These are phyloP conservation scores for Tiliacea citrago DNA, from an alignment of 2,888 invertebrate genomes.

Conservation along the genomic window DNA sequence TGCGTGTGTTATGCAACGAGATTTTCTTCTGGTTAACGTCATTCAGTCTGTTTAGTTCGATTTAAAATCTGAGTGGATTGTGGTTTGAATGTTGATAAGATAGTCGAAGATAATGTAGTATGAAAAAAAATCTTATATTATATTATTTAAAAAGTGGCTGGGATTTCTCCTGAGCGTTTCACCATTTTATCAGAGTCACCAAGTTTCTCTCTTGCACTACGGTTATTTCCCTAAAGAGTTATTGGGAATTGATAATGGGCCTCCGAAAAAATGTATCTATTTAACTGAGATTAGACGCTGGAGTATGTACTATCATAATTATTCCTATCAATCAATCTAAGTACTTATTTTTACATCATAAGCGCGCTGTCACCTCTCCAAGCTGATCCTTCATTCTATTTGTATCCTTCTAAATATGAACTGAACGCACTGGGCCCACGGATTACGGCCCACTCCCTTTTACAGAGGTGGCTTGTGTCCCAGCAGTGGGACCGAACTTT, in stretches of 20 bases:
- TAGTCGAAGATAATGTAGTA: background rate
- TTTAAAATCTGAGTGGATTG: conserved; percentile 38
- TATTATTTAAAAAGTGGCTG: background rate
- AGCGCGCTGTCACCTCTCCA: too few relatives aligned
- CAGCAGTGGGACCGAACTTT: too few relatives aligned
- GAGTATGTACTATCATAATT: background rate
- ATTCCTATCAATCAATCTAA: too few relatives aligned
- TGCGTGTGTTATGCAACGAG: conserved; percentile 54
- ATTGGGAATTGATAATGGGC: background rate
- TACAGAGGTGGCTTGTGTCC: too few relatives aligned
- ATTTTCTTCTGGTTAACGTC: conserved; percentile 65
- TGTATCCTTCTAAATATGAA: too few relatives aligned
- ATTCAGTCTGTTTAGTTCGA: conserved; percentile 39
- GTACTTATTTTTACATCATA: too few relatives aligned
- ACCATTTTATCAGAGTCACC: background rate
- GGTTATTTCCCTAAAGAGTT: background rate
- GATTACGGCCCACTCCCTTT: too few relatives aligned
- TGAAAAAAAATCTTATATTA: too few relatives aligned
- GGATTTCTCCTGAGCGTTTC: background rate
- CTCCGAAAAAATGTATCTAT: background rate
- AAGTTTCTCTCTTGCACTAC: background rate
- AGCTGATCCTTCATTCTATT: too few relatives aligned
- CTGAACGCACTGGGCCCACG: too few relatives aligned
- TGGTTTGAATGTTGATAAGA: conserved; percentile 28
- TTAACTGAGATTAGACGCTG: background rate